phyloP scores from a whole-genome alignment of 2,888 invertebrate genomes.

The Amblyjoppa proteus region DNA sequence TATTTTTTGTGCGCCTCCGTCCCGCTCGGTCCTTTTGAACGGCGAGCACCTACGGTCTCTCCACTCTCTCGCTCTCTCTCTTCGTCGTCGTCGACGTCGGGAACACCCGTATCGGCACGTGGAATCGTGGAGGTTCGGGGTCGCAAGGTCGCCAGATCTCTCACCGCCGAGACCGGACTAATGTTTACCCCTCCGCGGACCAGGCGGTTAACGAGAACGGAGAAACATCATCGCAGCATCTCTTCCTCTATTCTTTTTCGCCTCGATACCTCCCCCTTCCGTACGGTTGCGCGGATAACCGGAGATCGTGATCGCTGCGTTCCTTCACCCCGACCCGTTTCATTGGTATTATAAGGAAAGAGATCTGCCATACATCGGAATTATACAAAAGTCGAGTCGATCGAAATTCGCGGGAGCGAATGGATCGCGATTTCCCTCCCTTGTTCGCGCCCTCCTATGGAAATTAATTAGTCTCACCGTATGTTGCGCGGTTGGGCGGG shows the following conservation, averaged over 20 bases:
- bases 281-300: slow-evolving; percentile 45
- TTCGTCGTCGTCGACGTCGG: slow-evolving; percentile 54
- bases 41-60: slow-evolving; percentile 2
- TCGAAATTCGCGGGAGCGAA: not conserved
- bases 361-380: slow-evolving; percentile 53
- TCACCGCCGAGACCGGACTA: slow-evolving; percentile 69
- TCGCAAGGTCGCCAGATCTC: slow-evolving; percentile 73
- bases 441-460: slow-evolving; percentile 75
- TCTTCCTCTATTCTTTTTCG: slow-evolving; percentile 54
- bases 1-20: slow-evolving; percentile 37
- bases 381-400: slow-evolving; percentile 13
- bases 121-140: slow-evolving; percentile 70
- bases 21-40: slow-evolving; percentile 46
- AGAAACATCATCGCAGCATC: slow-evolving; percentile 66
- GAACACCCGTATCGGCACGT: slow-evolving; percentile 72
- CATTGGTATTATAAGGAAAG: slow-evolving; percentile 55
- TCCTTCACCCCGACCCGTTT: slow-evolving; percentile 21
- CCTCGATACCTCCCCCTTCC: slow-evolving; percentile 14
- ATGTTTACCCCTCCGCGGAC: slow-evolving; percentile 69
- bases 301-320: slow-evolving; percentile 59
- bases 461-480: slow-evolving; percentile 82
- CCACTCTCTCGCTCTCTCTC: too few relatives aligned
- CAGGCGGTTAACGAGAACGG: slow-evolving; percentile 65
- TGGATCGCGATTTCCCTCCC: slow-evolving; percentile 17
- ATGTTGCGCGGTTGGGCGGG: slow-evolving; percentile 70